phyloP scores from a whole-genome alignment of 1,140 invertebrate genomes.

The Belonocnema kinseyi region DNA sequence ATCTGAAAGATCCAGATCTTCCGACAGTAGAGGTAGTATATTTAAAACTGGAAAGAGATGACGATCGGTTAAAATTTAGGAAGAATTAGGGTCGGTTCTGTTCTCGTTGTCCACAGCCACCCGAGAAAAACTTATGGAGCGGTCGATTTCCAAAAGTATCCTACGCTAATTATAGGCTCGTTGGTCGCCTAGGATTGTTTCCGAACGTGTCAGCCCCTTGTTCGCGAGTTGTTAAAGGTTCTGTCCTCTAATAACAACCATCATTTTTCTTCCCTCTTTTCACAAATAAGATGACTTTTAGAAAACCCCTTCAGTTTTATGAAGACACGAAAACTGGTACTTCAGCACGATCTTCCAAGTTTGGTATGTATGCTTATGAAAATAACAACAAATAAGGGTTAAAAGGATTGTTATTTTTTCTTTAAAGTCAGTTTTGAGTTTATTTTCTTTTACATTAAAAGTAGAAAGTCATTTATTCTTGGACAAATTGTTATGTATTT shows the following conservation, averaged over 20 bases:
- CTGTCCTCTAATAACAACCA: conserved; percentile 36
- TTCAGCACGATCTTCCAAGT: not conserved
- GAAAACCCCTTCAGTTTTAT: conserved; percentile 1
- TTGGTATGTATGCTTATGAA: not conserved
- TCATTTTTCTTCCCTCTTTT: conserved; percentile 35
- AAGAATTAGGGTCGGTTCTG: conserved; percentile 43
- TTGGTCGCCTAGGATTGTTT: conserved; percentile 61
- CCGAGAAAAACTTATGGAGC: conserved; percentile 56
- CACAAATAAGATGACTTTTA: conserved; percentile 14
- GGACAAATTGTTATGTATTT: not conserved
- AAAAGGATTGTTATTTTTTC: not conserved
- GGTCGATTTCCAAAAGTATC: conserved; percentile 57
- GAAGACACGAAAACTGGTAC: not conserved
- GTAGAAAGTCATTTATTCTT: not conserved
- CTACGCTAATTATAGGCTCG: conserved; percentile 68
- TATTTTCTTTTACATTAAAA: not conserved
- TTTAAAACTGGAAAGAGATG: conserved; percentile 55
- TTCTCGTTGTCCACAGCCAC: conserved; percentile 39
- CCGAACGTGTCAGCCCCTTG: conserved; percentile 66
- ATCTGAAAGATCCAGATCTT: conserved; percentile 47
- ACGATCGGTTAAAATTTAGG: conserved; percentile 47
- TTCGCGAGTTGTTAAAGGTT: conserved; percentile 67
- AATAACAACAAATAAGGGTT: not conserved
- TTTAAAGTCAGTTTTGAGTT: not conserved
- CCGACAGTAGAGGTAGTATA: conserved; percentile 31